Evolutionary conservation across 2,797 vertebrate species (phyloP).

Genomic region (Muraenolepis orangiensis): DNA sequence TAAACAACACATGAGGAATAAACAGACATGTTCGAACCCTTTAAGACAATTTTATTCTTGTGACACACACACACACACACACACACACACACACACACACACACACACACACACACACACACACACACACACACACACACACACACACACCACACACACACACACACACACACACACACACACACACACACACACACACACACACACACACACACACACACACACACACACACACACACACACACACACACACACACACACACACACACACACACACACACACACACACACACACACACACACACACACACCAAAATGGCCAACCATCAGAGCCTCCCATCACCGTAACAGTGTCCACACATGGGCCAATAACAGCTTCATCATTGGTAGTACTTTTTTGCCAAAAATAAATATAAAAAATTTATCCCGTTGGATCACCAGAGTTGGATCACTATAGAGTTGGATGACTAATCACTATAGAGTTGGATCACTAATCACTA

Average conservation of each 20-base stretch:
- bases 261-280: neutral
- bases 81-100: constrained; percentile 8
- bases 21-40: neutral
- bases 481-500: neutral
- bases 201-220: no score
- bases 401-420: no score
- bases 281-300: neutral
- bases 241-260: neutral
- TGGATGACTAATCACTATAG: no score
- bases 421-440: no score
- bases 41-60: constrained; percentile 17
- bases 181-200: neutral
- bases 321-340: no score
- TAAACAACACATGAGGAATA: constrained; percentile 6
- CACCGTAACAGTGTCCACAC: neutral
- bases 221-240: neutral
- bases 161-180: neutral
- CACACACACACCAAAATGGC: neutral
- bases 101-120: neutral
- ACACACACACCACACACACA: neutral
- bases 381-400: no score
- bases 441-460: no score
- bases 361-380: no score
- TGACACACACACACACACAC: constrained; percentile 32
- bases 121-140: no score